Conservation (phyloP, 2,113 vertebrate genomes). For the Peromyscus leucopus region DNA sequence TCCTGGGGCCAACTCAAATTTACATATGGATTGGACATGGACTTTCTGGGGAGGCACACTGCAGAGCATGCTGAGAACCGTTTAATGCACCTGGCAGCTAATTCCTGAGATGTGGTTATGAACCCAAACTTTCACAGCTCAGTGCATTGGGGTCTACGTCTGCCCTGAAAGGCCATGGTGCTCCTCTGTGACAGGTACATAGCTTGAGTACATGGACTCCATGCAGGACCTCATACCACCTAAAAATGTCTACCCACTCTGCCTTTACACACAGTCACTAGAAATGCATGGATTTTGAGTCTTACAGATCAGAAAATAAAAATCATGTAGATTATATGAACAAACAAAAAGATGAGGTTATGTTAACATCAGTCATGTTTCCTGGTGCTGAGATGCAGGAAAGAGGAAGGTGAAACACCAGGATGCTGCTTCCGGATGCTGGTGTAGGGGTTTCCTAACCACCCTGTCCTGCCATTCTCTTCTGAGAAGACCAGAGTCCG, state of each 20-base stretch:
- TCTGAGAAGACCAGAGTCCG: not conserved
- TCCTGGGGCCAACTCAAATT: not conserved
- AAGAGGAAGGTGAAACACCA: conserved; percentile 43
- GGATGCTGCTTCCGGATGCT: not conserved
- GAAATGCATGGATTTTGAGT: accelerated
- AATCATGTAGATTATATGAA: not conserved
- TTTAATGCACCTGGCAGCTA: accelerated
- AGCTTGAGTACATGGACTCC: accelerated
- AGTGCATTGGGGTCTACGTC: not conserved
- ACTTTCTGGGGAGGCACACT: not conserved
- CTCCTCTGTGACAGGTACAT: not conserved
- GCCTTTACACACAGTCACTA: not conserved
- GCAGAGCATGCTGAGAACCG: accelerated
- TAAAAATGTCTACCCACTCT: not conserved
- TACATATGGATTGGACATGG: not conserved
- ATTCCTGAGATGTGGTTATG: not conserved
- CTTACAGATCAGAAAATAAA: not conserved
- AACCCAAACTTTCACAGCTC: not conserved
- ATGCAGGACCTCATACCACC: accelerated
- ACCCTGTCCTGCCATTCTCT: not conserved
- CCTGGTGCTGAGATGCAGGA: not conserved
- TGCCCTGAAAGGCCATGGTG: not conserved
- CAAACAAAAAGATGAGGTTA: not conserved
- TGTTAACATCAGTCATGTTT: not conserved
- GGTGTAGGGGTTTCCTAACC: not conserved